These are phyloP conservation scores for Nycticebus coucang DNA, from an alignment of 2,113 vertebrate genomes.

Conservation along the genomic window DNA sequence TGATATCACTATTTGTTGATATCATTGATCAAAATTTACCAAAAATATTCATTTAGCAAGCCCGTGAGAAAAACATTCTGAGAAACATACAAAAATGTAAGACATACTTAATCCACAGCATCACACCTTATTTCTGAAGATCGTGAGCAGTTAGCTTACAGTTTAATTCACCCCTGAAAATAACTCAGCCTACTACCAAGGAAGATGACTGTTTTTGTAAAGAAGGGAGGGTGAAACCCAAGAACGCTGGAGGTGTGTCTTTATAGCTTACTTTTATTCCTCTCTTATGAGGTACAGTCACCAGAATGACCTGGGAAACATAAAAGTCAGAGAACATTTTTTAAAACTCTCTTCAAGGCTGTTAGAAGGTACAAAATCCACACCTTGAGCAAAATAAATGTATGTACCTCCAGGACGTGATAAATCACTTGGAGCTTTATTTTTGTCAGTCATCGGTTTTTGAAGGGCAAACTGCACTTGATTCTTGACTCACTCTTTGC, in stretches of 20 bases:
- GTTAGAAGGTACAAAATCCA: constrained; percentile 58
- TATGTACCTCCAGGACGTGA: constrained; percentile 31
- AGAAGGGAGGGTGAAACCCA: not conserved
- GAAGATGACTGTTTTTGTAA: not conserved
- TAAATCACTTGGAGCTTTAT: constrained; percentile 59
- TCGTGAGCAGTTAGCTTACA: not conserved
- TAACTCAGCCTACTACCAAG: not conserved
- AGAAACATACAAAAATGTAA: not conserved
- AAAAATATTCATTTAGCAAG: not conserved
- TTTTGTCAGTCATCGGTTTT: constrained; percentile 65
- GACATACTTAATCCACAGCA: not conserved
- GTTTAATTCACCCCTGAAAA: constrained; percentile 15
- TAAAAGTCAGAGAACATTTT: constrained; percentile 64
- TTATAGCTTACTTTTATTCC: constrained; percentile 20
- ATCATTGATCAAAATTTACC: not conserved
- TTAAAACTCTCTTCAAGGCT: constrained; percentile 65
- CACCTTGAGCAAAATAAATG: constrained; percentile 72
- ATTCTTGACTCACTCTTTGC: constrained; percentile 62
- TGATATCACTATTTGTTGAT: not conserved
- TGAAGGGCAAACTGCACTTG: constrained; percentile 69
- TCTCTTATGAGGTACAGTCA: not conserved
- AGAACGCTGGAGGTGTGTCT: not conserved
- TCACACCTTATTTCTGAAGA: not conserved
- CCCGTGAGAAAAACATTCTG: not conserved
- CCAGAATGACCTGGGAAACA: constrained; percentile 53